Percentiles rank a stretch among this genome's conserved stretches.
phyloP scores from a whole-genome alignment of 2,113 vertebrate species.

The Craseonycteris thonglongyai region DNA sequence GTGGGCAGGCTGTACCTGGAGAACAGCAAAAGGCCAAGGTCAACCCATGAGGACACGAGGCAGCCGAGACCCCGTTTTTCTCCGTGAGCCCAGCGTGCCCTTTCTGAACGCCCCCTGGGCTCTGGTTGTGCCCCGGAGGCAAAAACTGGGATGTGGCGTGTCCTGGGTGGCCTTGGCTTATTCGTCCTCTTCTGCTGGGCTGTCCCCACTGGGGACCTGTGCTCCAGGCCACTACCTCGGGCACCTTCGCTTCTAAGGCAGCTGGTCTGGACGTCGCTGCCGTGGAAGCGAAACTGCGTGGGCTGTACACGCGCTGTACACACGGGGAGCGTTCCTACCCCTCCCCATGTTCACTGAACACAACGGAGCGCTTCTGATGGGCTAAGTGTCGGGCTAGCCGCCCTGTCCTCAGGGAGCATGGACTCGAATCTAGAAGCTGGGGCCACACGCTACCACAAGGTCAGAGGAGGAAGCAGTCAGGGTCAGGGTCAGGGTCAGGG shows the following conservation, averaged over 20 bases:
- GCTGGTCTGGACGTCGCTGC: background rate
- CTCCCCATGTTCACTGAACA: background rate
- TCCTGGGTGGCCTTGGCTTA: background rate
- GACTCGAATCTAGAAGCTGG: background rate
- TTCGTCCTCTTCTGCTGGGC: background rate
- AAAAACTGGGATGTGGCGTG: background rate
- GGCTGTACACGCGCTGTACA: too few species aligned
- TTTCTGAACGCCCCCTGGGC: background rate
- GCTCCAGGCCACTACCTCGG: background rate
- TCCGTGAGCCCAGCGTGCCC: background rate
- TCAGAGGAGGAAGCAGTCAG: background rate
- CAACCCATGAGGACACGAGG: background rate
- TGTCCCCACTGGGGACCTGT: background rate
- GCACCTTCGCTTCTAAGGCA: background rate
- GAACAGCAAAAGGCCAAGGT: background rate
- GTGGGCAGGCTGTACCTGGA: background rate
- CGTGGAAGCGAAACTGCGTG: background rate
- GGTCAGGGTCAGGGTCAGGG: too few species aligned
- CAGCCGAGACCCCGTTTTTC: background rate
- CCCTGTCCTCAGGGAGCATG: background rate
- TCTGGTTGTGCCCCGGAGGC: background rate
- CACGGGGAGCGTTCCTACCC: background rate
- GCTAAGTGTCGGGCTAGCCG: background rate
- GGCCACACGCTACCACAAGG: rapidly evolving
- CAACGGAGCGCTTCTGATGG: background rate